Conservation (phyloP, 2,888 invertebrate genomes). For the Hemicrepidius hirtus region DNA sequence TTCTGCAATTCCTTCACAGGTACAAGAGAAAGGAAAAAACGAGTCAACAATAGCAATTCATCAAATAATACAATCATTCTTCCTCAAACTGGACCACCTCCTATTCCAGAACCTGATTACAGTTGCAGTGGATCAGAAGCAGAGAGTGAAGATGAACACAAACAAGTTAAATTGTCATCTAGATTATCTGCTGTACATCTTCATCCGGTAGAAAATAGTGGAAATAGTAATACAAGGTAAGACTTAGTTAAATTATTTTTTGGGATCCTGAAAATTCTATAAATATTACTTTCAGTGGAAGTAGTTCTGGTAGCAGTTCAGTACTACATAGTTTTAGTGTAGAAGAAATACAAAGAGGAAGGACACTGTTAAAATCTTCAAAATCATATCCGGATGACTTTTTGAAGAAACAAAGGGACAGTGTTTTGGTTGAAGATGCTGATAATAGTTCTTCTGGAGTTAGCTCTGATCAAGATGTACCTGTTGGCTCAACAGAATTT, state of each 20-base stretch:
- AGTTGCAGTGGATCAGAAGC: slow-evolving; percentile 91
- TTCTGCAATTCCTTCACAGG: slow-evolving; percentile 51
- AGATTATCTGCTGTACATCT: slow-evolving; percentile 68
- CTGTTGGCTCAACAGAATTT: slow-evolving; percentile 74
- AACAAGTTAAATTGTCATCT: slow-evolving; percentile 74
- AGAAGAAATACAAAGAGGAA: slow-evolving; percentile 91
- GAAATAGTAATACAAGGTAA: slow-evolving; percentile 83
- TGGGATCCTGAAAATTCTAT: no score
- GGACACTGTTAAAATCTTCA: slow-evolving; percentile 88
- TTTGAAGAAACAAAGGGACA: slow-evolving; percentile 73
- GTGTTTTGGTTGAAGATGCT: slow-evolving; percentile 80
- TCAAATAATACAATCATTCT: slow-evolving; percentile 66
- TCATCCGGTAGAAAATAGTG: slow-evolving; percentile 80
- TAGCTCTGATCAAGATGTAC: slow-evolving; percentile 88
- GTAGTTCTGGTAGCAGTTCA: slow-evolving; percentile 82
- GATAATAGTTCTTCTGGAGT: slow-evolving; percentile 93
- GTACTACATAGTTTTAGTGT: slow-evolving; percentile 91
- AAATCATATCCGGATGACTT: slow-evolving; percentile 92
- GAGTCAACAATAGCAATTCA: slow-evolving; percentile 68
- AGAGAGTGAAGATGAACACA: slow-evolving; percentile 72
- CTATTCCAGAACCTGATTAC: slow-evolving; percentile 95
- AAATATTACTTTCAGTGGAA: slow-evolving; percentile 75
- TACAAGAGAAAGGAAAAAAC: slow-evolving; percentile 70
- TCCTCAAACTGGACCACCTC: slow-evolving; percentile 74
- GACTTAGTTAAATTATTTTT: no score